phyloP scores from a whole-genome alignment of 2,113 vertebrate genomes.

The Carassius carassius region DNA sequence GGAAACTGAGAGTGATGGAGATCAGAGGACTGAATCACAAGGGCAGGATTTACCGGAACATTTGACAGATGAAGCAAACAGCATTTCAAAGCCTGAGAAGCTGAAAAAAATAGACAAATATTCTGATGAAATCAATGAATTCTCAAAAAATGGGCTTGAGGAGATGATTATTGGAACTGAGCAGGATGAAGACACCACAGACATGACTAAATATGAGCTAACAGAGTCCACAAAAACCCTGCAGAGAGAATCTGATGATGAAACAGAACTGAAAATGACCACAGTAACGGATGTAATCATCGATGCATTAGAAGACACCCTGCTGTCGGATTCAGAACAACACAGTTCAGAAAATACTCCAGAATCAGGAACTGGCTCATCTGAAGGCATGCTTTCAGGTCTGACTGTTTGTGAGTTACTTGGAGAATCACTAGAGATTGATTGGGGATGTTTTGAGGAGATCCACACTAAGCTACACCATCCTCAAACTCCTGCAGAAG shows the following conservation, averaged over 20 bases:
- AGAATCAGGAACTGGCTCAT: background rate
- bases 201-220: background rate
- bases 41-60: background rate
- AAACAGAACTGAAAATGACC: background rate
- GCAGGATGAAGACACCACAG: background rate
- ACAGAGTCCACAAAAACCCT: conserved; percentile 31
- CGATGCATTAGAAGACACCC: background rate
- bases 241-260: background rate
- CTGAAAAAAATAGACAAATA: background rate
- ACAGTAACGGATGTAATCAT: background rate
- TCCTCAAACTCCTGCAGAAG: background rate
- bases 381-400: background rate
- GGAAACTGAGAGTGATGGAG: background rate
- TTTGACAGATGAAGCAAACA: background rate
- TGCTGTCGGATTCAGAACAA: conserved; percentile 7
- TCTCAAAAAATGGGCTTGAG: background rate
- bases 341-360: conserved; percentile 11
- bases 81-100: background rate
- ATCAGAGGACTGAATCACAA: background rate
- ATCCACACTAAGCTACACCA: background rate
- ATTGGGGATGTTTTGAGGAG: background rate
- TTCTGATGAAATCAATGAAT: background rate
- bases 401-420: background rate
- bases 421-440: background rate
- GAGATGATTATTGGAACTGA: background rate